These are phyloP conservation scores for Emydocephalus ijimae DNA, from an alignment of 2,113 vertebrate genomes.

Conservation along the genomic window DNA sequence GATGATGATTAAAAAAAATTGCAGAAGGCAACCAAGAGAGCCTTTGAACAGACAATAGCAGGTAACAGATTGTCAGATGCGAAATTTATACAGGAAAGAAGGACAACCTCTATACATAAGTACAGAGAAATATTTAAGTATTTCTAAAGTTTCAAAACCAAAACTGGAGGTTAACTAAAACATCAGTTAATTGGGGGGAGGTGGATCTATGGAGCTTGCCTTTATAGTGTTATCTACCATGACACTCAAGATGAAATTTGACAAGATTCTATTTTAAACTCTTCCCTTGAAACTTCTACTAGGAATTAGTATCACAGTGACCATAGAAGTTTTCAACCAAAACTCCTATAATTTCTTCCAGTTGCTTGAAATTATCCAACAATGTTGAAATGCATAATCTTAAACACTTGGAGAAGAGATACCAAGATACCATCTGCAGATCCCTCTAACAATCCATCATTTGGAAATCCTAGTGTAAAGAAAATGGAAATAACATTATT, in stretches of 20 bases:
- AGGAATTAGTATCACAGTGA: not conserved
- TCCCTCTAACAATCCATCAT: not conserved
- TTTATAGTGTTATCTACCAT: not conserved
- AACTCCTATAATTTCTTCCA: not conserved
- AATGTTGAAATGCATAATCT: not conserved
- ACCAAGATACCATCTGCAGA: not conserved
- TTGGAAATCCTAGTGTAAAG: not conserved
- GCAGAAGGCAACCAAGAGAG: not conserved
- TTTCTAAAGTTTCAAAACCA: not conserved
- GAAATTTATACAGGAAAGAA: not conserved
- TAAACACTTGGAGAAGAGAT: not conserved
- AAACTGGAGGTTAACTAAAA: not conserved
- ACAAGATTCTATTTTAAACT: not conserved
- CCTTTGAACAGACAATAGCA: not conserved
- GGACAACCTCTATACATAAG: not conserved
- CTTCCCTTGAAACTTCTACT: not conserved
- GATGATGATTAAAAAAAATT: not conserved
- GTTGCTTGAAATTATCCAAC: not conserved
- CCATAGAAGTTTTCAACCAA: not conserved
- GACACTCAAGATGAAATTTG: not conserved
- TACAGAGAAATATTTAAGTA: not conserved
- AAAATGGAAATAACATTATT: not conserved
- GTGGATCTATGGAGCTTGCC: not conserved
- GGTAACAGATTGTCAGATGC: not conserved
- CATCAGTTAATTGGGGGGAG: not conserved